Evolutionary conservation across 2,888 invertebrate genomes (phyloP).

Genomic region (Oxycera nigricornis): DNA sequence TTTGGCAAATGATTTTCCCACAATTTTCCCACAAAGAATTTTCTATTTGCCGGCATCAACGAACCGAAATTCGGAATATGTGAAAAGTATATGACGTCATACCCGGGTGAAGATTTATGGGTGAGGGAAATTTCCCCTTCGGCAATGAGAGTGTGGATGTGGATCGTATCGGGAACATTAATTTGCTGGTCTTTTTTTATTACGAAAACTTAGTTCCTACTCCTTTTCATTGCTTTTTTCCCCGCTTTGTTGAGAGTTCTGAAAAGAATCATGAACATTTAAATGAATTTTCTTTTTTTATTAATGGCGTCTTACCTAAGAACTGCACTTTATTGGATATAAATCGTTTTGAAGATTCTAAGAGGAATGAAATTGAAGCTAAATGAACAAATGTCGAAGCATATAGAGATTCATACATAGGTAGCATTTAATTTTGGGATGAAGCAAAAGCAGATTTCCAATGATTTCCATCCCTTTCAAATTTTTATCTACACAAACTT

Average conservation of each 20-base stretch:
- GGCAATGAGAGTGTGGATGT: not conserved
- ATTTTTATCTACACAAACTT: too few relatives aligned
- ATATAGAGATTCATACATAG: too few relatives aligned
- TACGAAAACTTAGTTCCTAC: not conserved
- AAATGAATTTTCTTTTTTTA: not conserved
- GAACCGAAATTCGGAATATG: not conserved
- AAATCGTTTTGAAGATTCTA: not conserved
- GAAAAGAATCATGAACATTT: not conserved
- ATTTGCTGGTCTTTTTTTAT: slow-evolving; percentile 1
- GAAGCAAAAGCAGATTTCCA: too few relatives aligned
- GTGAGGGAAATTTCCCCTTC: not conserved
- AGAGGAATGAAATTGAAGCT: not conserved
- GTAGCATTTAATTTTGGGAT: too few relatives aligned
- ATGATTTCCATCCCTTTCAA: too few relatives aligned
- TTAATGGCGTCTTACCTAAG: not conserved
- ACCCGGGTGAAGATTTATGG: not conserved
- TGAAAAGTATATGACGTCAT: slow-evolving; percentile 14
- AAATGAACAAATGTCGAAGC: not conserved
- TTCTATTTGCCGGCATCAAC: slow-evolving; percentile 10
- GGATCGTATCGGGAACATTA: not conserved
- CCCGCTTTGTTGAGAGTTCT: too few relatives aligned
- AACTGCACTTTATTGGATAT: not conserved
- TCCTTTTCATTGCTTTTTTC: not conserved
- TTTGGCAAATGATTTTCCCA: not conserved
- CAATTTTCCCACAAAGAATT: slow-evolving; percentile 14